Base-by-base conservation (phyloP, 2,888 invertebrate species). In the Holacanthella duospinosa region DNA sequence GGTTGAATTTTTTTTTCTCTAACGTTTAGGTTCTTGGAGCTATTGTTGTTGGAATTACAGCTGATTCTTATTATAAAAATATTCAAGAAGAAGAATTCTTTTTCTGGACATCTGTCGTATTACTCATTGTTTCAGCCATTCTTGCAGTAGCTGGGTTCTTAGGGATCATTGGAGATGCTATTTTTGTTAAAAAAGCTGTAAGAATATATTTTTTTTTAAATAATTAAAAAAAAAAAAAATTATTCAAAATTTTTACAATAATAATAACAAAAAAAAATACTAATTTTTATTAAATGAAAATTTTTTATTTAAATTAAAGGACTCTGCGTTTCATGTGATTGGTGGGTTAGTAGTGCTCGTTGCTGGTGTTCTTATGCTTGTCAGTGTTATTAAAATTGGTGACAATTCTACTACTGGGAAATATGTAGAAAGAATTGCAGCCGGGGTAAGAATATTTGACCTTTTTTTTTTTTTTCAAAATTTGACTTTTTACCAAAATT, bases 1-100 rank as follows among this genome's bases (percentile, higher is more conserved):
- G 19, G 27, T 53, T 29, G 27, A 54, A 2, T 25, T 1, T 26
- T 43, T 62, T 55, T n/a, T n/a, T n/a, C n/a, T n/a, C n/a, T n/a
- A n/a, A 54, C 19, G 43, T 57, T 29, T 28, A 72, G 72, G 64
- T 72, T 24, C 60, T 69, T 9, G 70, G 70, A 21, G 66, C 65
- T 0, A 59, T 72, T 21, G 69, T 67, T n/a, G 64, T 70, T 25
- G 67, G 68, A 16, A 55, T 72, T 1, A 57, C 70, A 1, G 68
- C 63, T 21, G 69, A 71, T 44, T 65, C 66, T 19, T 62, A 62
- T 54, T 60, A 29, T 26, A 19, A 57, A 3, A 25, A 25, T 6
- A 24, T 28, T 27, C 25, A 21, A 28, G 43, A 58, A n/a, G 59
- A 59, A 6, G n/a, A 21, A 36, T 59, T 59, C 59, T 59, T 59